These are phyloP conservation scores for Protomyctophum bolini DNA, from an alignment of 2,113 vertebrate genomes.

Conservation along the genomic window DNA sequence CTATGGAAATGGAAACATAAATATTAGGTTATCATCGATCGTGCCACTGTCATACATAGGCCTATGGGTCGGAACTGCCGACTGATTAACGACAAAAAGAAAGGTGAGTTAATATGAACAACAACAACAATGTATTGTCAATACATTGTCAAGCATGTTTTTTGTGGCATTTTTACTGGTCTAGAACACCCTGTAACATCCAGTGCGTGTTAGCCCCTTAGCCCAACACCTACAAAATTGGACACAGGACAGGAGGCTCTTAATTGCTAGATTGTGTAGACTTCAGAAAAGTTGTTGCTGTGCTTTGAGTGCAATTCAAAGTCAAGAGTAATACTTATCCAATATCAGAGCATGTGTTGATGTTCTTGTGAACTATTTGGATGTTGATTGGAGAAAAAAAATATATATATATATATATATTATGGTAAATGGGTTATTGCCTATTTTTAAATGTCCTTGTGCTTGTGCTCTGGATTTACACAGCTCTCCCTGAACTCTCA, in stretches of 20 bases:
- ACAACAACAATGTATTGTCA: not conserved
- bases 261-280: not conserved
- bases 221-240: too few relatives aligned
- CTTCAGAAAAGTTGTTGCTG: not conserved
- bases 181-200: not conserved
- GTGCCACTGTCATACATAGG: not conserved
- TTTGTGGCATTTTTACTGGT: not conserved
- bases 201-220: not conserved
- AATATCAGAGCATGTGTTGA: not conserved
- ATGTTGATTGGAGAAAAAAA: not conserved
- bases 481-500: slow-evolving; percentile 25
- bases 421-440: too few relatives aligned
- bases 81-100: not conserved
- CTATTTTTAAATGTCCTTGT: not conserved
- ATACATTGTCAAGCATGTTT: not conserved
- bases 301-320: too few relatives aligned
- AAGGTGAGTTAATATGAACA: slow-evolving; percentile 34
- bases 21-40: not conserved
- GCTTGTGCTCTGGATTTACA: not conserved
- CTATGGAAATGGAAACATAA: slow-evolving; percentile 7
- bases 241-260: not conserved
- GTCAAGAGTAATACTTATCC: not conserved
- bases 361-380: not conserved
- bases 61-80: not conserved
- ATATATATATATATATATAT: too few relatives aligned